Conservation (phyloP, 2,113 vertebrate species). For the Ellobius talpinus region DNA sequence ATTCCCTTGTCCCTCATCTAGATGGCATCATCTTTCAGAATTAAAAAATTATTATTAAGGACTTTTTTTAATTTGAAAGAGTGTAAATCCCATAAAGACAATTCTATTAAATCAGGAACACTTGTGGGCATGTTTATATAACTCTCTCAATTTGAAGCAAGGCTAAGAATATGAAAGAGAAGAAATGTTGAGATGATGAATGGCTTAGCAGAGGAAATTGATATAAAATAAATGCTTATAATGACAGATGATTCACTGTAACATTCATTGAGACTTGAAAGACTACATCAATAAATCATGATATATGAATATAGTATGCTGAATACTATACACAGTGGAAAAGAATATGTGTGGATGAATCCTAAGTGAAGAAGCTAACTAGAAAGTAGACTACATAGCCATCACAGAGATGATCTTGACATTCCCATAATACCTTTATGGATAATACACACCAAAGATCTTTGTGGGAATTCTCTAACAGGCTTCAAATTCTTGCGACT, state of each 20-base stretch:
- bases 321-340: neutral
- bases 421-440: neutral
- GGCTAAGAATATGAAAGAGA: neutral
- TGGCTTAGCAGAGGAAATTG: neutral
- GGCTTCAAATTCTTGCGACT: neutral
- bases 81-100: neutral
- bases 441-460: neutral
- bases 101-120: neutral
- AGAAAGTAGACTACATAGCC: neutral
- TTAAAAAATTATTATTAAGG: neutral
- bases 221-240: neutral
- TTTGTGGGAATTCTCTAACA: neutral
- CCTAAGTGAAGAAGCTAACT: neutral
- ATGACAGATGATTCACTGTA: neutral
- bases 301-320: neutral
- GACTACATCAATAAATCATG: neutral
- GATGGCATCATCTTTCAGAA: neutral
- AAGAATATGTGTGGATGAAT: too few species aligned
- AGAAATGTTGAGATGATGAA: neutral
- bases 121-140: neutral
- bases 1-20: neutral
- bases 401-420: neutral
- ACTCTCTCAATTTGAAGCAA: neutral
- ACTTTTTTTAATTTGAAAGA: neutral
- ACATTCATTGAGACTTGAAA: neutral